Base-by-base conservation (phyloP, 2,888 invertebrate genomes). In the Drosophila paucipuncta region DNA sequence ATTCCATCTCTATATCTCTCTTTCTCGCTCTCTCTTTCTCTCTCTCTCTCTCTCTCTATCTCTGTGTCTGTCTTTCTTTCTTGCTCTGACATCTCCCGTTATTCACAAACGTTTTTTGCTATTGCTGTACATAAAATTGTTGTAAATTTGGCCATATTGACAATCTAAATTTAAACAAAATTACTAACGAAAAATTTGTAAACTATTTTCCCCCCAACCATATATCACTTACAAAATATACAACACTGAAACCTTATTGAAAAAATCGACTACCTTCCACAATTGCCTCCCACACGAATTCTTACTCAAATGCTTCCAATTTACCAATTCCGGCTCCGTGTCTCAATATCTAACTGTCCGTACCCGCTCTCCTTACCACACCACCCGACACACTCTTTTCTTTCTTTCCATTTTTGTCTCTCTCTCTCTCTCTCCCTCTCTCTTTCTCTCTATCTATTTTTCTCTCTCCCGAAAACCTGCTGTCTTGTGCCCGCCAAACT, bases 101-200 rank as follows among this genome's bases (percentile, higher is more conserved):
- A 2, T 55, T 35, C 33, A 22, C 16, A 16, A 55, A 50, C 55
- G 63, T 39, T 62, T 58, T 59, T 68, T 69, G 69, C 43, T 54
- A 11, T 41, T 37, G 47, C 61, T 85, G 63, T 83, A 67, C 64
- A 55, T 55, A 61, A 57, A 73, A 73, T 66, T 57, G 50, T 65
- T 73, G 64, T 76, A 53, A 68, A 86, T 86, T 78, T 83, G 90
- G 86, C 76, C 76, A 33, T 50, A 76, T 70, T 76, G 77, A 64
- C 73, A 64, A 58, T 57, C 22, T 54, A 6, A 75, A 62, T 52
- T 60, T 55, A 9, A 88, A 61, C 73, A 70, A 84, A 88, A 85
- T 81, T 78, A 86, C 85, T 86, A 90, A 90, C 90, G 83, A 81
- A 88, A 89, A 88, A 75, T 64, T 62, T 83, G 25, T 75, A 73